Percentiles rank a stretch among this genome's conserved stretches.
Conservation (phyloP, 2,888 invertebrate species). For the Cyclophora albipunctata region DNA sequence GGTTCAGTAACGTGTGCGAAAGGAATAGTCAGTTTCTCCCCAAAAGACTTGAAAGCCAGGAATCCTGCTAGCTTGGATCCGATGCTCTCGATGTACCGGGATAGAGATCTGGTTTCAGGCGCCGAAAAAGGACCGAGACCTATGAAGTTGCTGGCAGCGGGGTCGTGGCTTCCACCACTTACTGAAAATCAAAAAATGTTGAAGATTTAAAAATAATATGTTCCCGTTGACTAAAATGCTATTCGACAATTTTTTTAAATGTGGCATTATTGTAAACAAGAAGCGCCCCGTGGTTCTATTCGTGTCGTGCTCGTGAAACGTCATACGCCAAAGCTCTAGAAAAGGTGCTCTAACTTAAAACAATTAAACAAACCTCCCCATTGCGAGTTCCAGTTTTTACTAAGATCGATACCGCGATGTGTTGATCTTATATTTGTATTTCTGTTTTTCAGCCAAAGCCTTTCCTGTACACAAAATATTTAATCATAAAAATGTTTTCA, state of each 20-base stretch:
- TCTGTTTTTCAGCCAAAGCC: conserved; percentile 81
- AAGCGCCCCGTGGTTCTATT: too few species aligned
- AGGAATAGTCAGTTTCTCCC: conserved; percentile 76
- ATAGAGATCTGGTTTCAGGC: conserved; percentile 62
- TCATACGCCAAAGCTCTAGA: too few species aligned
- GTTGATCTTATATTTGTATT: conserved; percentile 36
- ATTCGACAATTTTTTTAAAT: too few species aligned
- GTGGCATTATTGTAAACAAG: too few species aligned
- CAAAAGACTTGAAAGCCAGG: conserved; percentile 79
- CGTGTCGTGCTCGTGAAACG: too few species aligned
- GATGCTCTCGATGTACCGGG: conserved; percentile 57
- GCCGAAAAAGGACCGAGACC: conserved; percentile 76
- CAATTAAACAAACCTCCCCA: conserved; percentile 64
- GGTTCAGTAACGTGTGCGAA: conserved; percentile 66
- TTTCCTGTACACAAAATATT: conserved; percentile 43
- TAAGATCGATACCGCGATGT: conserved; percentile 77
- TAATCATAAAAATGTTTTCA: too few species aligned
- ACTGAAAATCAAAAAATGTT: conserved; percentile 37
- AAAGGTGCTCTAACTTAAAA: too few species aligned
- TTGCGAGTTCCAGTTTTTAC: conserved; percentile 79
- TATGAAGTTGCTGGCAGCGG: conserved; percentile 57
- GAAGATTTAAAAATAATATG: too few species aligned
- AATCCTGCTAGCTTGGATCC: conserved; percentile 61
- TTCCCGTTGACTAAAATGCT: too few species aligned
- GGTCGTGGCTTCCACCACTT: conserved; percentile 58